A percentile compares a stretch with the other conserved stretches of the same genome.
Evolutionary conservation across 1,140 invertebrate genomes (phyloP).

Genomic region (Drosophila parvula): DNA sequence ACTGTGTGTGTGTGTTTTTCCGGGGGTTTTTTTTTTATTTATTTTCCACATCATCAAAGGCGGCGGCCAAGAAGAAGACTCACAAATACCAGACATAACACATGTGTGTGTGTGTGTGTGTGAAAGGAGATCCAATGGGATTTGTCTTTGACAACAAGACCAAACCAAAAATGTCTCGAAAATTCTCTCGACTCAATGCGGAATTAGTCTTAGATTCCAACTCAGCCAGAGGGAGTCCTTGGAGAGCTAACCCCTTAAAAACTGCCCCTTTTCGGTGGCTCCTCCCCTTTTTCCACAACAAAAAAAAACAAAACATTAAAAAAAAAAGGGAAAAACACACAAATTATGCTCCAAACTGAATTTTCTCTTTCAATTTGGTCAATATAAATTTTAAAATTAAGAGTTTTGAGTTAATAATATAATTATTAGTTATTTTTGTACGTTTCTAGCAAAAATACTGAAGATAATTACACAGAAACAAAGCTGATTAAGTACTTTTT

Average conservation of each 20-base stretch:
- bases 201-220: slow-evolving; percentile 46
- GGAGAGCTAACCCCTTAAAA: slow-evolving; percentile 10
- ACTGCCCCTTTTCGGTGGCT: slow-evolving; percentile 9
- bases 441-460: neutral
- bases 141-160: slow-evolving; percentile 35
- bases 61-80: slow-evolving; percentile 25
- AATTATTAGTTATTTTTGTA: neutral
- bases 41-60: slow-evolving; percentile 43
- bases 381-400: neutral
- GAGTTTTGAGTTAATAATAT: too few species aligned
- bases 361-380: neutral
- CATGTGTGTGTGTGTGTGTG: neutral
- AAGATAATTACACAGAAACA: neutral
- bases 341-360: neutral
- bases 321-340: neutral
- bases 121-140: slow-evolving; percentile 46
- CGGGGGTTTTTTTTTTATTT: too few species aligned
- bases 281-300: slow-evolving; percentile 22
- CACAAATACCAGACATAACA: slow-evolving; percentile 30
- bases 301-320: neutral
- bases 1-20: neutral
- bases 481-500: neutral
- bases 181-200: slow-evolving; percentile 16
- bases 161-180: slow-evolving; percentile 17
- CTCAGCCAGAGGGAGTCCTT: slow-evolving; percentile 34